A percentile compares a stretch with the other conserved stretches of the same genome.
Conservation (phyloP, 1,140 invertebrate species). For the Sycobia sp. region DNA sequence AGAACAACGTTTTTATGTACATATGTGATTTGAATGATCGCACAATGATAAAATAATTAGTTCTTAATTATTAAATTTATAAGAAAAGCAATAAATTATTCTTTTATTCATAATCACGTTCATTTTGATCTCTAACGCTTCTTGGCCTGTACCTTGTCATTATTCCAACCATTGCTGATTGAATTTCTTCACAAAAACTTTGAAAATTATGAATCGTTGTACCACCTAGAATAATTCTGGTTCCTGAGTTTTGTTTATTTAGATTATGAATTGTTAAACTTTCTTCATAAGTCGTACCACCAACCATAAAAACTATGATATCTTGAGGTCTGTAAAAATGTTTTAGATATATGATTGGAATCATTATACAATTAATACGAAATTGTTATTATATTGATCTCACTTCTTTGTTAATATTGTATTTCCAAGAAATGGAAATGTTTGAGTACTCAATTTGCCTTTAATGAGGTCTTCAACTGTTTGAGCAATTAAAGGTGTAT, state of each 20-base stretch:
- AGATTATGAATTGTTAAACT: constrained; percentile 82
- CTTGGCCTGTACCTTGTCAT: constrained; percentile 51
- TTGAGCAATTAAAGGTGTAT: constrained; percentile 84
- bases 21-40: constrained; percentile 33
- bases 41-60: constrained; percentile 27
- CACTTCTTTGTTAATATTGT: constrained; percentile 52
- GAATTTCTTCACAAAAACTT: constrained; percentile 78
- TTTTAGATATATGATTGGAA: background rate
- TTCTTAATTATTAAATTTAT: too few relatives aligned
- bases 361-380: background rate
- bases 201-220: constrained; percentile 90
- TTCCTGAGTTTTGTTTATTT: constrained; percentile 76
- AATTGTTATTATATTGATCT: background rate
- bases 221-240: constrained; percentile 85
- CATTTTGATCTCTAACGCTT: constrained; percentile 30
- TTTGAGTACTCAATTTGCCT: constrained; percentile 80
- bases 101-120: constrained; percentile 25
- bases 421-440: constrained; percentile 81
- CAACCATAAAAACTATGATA: constrained; percentile 93
- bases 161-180: constrained; percentile 56
- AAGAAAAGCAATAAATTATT: constrained; percentile 33
- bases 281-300: constrained; percentile 97
- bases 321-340: constrained; percentile 74
- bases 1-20: constrained; percentile 29
- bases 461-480: constrained; percentile 88